Conservation (phyloP, 2,113 vertebrate species). For the Cichladusa arquata region DNA sequence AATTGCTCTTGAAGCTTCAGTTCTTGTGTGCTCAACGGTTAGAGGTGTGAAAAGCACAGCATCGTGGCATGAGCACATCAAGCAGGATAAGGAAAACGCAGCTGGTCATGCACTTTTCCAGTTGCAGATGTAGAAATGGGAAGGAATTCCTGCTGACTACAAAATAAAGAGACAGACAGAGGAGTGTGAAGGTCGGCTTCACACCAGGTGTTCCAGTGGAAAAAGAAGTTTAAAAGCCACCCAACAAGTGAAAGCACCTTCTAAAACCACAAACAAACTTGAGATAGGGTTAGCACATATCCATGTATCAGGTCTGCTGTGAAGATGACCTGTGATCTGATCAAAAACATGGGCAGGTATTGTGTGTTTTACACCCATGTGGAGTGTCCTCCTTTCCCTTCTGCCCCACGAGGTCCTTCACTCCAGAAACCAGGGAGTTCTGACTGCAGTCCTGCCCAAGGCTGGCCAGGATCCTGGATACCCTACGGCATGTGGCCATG, state of each 20-base stretch:
- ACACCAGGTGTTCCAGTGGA: background rate
- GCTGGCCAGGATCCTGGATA: background rate
- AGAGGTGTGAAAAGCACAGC: background rate
- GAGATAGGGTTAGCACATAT: background rate
- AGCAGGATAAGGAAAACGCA: background rate
- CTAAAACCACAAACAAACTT: background rate
- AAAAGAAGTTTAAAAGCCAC: background rate
- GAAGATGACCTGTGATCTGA: background rate
- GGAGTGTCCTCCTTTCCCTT: background rate
- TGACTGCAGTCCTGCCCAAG: background rate
- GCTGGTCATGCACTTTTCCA: background rate
- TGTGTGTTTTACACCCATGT: background rate
- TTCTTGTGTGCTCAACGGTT: background rate
- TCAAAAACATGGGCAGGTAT: background rate
- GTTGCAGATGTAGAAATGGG: background rate
- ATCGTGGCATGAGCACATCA: background rate
- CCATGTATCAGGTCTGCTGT: background rate
- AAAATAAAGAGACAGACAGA: background rate
- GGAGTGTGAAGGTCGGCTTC: background rate
- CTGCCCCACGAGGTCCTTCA: background rate
- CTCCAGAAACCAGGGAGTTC: background rate
- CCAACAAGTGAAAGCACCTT: background rate
- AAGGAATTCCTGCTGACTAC: background rate
- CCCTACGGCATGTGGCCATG: accelerated
- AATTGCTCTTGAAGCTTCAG: background rate